Percentiles rank a stretch among this genome's conserved stretches.
These are phyloP conservation scores for Pionites leucogaster DNA, from an alignment of 2,113 vertebrate species.

Conservation along the genomic window DNA sequence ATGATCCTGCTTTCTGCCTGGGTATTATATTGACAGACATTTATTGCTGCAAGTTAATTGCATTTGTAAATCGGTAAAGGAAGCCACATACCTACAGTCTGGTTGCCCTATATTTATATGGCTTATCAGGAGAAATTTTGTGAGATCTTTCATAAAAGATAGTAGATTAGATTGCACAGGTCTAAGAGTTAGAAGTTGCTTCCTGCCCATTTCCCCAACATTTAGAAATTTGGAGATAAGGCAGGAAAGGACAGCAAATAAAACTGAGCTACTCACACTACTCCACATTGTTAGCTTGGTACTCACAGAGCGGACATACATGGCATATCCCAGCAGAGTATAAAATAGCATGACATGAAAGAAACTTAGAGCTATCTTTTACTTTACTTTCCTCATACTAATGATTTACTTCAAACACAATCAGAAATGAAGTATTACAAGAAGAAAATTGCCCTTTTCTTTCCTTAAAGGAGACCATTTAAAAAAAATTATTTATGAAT, in stretches of 20 bases:
- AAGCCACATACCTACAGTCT: not conserved
- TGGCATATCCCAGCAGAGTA: not conserved
- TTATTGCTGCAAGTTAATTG: not conserved
- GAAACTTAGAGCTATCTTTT: not conserved
- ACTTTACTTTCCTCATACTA: not conserved
- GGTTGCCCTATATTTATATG: not conserved
- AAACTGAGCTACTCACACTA: not conserved
- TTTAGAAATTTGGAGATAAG: not conserved
- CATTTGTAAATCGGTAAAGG: not conserved
- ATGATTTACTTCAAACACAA: not conserved
- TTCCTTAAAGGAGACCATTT: not conserved
- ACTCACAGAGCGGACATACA: not conserved
- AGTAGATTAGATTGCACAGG: not conserved
- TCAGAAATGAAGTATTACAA: not conserved
- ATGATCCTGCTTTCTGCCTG: not conserved
- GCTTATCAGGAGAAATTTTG: not conserved
- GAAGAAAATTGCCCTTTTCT: not conserved
- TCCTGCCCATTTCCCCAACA: not conserved
- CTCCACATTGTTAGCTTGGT: not conserved
- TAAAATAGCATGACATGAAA: not conserved
- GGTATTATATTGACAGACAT: not conserved
- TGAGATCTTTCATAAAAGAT: not conserved
- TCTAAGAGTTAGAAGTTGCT: not conserved
- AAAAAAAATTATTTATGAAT: not conserved
- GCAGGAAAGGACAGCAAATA: not conserved